Conservation (phyloP, 1,140 invertebrate genomes). For the Aporrectodea caliginosa region DNA sequence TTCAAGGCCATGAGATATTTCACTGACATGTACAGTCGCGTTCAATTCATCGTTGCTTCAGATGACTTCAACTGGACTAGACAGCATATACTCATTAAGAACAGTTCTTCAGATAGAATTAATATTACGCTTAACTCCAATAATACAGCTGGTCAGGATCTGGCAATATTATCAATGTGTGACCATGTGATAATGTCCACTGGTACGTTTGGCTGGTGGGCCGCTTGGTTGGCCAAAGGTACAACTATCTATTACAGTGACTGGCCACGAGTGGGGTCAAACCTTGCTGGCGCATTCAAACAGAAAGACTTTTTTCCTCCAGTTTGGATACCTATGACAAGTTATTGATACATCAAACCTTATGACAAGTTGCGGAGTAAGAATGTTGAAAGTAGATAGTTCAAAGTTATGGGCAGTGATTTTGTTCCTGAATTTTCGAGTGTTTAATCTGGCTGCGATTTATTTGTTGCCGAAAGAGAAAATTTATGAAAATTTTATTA, state of each 20-base stretch:
- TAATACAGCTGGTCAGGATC: constrained; percentile 39
- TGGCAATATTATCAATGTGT: constrained; percentile 41
- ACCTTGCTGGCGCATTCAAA: constrained; percentile 1
- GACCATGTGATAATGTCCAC: constrained; percentile 44
- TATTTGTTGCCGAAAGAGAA: too few species aligned
- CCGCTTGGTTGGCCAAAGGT: constrained; percentile 39
- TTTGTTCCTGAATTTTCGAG: too few species aligned
- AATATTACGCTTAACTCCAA: constrained; percentile 38
- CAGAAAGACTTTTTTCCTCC: constrained; percentile 32
- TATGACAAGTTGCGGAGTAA: too few species aligned
- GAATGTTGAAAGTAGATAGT: too few species aligned
- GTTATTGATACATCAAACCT: too few species aligned
- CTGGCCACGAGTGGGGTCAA: constrained; percentile 30
- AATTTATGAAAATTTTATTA: too few species aligned
- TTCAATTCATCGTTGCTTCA: not conserved
- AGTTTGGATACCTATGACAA: constrained; percentile 20
- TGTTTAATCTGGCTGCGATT: too few species aligned
- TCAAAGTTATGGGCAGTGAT: too few species aligned
- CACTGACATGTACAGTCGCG: not conserved
- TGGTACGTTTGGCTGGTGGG: constrained; percentile 48
- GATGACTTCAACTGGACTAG: not conserved
- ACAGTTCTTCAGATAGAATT: not conserved
- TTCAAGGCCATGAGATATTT: not conserved
- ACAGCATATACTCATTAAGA: not conserved
- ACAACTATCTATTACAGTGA: constrained; percentile 38